Evolutionary conservation across 2,797 vertebrate genomes (phyloP).

Genomic region (Cottoperca gobio): DNA sequence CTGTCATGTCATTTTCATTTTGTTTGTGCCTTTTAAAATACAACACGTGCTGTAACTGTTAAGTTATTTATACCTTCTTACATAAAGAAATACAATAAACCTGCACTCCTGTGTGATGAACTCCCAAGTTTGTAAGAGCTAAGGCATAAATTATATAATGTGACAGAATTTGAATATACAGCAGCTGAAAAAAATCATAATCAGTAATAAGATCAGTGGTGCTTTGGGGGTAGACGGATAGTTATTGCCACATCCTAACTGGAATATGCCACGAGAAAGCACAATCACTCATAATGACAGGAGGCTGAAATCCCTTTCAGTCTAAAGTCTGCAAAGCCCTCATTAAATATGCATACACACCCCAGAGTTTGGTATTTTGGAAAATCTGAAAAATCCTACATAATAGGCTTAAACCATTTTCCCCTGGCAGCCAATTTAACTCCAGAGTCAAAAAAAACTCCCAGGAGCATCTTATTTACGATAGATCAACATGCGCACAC

Average conservation of each 20-base stretch:
- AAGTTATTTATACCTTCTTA: neutral
- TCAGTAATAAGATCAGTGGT: slow-evolving; percentile 67
- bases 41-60: neutral
- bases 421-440: slow-evolving; percentile 40
- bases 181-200: slow-evolving; percentile 55
- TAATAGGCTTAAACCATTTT: slow-evolving; percentile 44
- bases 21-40: neutral
- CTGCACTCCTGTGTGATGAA: neutral
- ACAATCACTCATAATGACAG: slow-evolving; percentile 74
- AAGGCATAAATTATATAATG: slow-evolving; percentile 33
- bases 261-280: slow-evolving; percentile 60
- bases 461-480: slow-evolving; percentile 50
- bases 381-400: slow-evolving; percentile 62
- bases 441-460: slow-evolving; percentile 37
- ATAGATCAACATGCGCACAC: slow-evolving; percentile 7
- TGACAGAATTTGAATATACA: slow-evolving; percentile 58
- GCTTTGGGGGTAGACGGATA: slow-evolving; percentile 65
- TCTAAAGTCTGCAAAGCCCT: slow-evolving; percentile 56
- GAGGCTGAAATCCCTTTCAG: slow-evolving; percentile 53
- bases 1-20: neutral
- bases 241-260: slow-evolving; percentile 71
- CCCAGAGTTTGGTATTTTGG: slow-evolving; percentile 62
- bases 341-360: slow-evolving; percentile 73
- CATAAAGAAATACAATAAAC: neutral
- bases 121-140: neutral